A percentile compares a stretch with the other conserved stretches of the same genome.
Evolutionary conservation across 2,797 vertebrate species (phyloP).

Genomic region (Pristis pectinata): DNA sequence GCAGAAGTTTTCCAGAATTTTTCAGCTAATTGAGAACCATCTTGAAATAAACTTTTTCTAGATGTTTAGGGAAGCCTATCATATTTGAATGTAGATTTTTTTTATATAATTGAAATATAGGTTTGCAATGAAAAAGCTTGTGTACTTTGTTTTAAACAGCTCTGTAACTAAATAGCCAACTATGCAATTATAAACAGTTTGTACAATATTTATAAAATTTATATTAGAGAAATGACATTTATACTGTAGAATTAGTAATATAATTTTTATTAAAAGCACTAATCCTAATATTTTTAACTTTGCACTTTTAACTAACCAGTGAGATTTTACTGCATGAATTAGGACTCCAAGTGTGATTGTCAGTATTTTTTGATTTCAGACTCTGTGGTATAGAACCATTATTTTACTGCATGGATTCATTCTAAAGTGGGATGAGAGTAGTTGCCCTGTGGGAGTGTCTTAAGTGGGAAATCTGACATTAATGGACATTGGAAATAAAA

Average conservation of each 20-base stretch:
- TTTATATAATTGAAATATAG: neutral
- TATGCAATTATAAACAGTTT: conserved; percentile 23
- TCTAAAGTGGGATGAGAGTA: neutral
- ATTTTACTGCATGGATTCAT: neutral
- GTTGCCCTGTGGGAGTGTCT: neutral
- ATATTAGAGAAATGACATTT: neutral
- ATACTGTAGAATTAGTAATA: neutral
- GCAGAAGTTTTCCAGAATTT: conserved; percentile 93
- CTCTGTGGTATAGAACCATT: neutral
- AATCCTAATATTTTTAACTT: neutral
- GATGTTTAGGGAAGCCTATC: conserved; percentile 39
- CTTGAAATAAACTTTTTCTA: neutral
- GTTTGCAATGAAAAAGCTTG: neutral
- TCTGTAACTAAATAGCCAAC: conserved; percentile 8
- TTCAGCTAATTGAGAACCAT: conserved; percentile 48
- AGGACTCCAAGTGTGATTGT: neutral
- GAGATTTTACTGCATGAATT: neutral
- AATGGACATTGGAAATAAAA: neutral
- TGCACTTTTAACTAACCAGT: neutral
- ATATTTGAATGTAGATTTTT: conserved; percentile 19
- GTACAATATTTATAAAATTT: neutral
- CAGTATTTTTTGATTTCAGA: neutral
- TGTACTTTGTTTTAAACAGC: conserved; percentile 6
- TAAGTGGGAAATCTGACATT: neutral
- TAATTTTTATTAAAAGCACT: conserved; percentile 9